Evolutionary conservation across 2,113 vertebrate genomes (phyloP).

Genomic region (Delphinus delphis): DNA sequence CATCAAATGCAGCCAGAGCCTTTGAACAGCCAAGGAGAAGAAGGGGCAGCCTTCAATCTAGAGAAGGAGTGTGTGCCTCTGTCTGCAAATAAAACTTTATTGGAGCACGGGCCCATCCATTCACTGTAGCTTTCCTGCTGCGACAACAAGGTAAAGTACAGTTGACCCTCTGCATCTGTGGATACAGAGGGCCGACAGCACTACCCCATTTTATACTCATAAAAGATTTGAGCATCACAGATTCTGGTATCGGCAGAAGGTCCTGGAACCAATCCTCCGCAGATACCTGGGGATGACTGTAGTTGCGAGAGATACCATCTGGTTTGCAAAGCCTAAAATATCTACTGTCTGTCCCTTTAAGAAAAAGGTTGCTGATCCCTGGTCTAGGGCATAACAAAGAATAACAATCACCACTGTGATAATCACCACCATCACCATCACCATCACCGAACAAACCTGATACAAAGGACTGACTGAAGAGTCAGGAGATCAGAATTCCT

Average conservation of each 20-base stretch:
- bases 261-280: background rate
- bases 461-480: background rate
- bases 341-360: background rate
- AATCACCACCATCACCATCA: too few species aligned
- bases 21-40: background rate
- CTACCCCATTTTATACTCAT: background rate
- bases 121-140: background rate
- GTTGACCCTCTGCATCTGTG: background rate
- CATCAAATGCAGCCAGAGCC: background rate
- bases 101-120: background rate
- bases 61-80: background rate
- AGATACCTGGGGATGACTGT: background rate
- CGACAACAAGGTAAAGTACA: background rate
- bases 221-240: background rate
- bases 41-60: background rate
- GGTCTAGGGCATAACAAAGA: background rate
- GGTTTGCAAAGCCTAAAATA: background rate
- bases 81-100: background rate
- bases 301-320: background rate
- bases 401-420: too few species aligned
- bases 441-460: background rate
- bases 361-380: background rate
- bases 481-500: background rate
- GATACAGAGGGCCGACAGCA: background rate
- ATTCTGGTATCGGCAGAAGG: background rate